Evolutionary conservation across 2,888 invertebrate species (phyloP), one percentile per base, ranked within the genome.

Genomic region (Drosophila mulleri): DNA sequence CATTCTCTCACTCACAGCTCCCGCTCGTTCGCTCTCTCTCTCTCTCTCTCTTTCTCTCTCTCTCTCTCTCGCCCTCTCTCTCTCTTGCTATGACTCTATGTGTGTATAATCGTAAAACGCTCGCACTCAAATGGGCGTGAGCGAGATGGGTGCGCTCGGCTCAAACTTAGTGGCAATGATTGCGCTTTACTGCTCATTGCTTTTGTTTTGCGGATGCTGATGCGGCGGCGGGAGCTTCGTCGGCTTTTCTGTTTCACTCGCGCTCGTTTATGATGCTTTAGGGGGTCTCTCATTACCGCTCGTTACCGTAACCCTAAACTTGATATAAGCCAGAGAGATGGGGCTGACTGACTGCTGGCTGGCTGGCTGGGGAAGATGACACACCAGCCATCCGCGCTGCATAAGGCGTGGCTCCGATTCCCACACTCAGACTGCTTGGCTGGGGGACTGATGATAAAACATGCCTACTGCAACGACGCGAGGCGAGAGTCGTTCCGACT

Each of bases 351-450:
- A 42, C 44, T 42, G 20, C 35, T 26, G 47, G 39, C 47, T 26
- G 45, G 39, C 47, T 54, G 70, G 75, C 65, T 78, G 61, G 64
- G 62, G 72, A 65, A 80, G 72, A 71, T 75, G 76, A 60, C 56
- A 76, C 77, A 58, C 37, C 47, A 48, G 64, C 35, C 32, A 50
- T 29, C 52, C 14, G 47, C 29, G 47, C 47, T 67, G 71, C 67
- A 89, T 74, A 90, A 86, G 85, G 85, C 90, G 90, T 89, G 85
- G 90, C 67, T 80, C 70, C 64, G 65, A 59, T 60, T 67, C 59
- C 66, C 32, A 68, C 56, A 68, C 57, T 57, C 72, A 75, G 72
- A 70, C 68, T 65, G 67, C 50, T 35, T 66, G 69, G 63, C 73
- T 63, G 54, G 45, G 54, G 54, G 41, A 41, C 29, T 53, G 44